phyloP scores from a whole-genome alignment of 2,797 vertebrate species.

The Lagorchestes hirsutus region DNA sequence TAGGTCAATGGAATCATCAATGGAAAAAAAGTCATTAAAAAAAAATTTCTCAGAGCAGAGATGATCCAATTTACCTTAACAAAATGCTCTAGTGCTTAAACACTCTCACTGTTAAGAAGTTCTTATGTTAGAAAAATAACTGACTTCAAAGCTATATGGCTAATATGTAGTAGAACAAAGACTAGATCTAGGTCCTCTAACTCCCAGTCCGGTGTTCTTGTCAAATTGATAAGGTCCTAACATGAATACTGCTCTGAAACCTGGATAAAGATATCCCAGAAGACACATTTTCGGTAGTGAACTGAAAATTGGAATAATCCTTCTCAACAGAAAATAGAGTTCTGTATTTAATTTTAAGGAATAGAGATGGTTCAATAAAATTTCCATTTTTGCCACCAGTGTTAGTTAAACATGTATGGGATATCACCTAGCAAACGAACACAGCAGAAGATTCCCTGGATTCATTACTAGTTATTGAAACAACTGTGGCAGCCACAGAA shows the following conservation, averaged over 20 bases:
- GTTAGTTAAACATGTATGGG: neutral
- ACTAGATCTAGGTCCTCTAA: neutral
- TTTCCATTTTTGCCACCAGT: neutral
- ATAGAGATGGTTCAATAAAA: neutral
- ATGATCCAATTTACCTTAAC: slow-evolving; percentile 34
- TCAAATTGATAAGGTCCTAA: slow-evolving; percentile 19
- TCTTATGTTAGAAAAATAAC: slow-evolving; percentile 14
- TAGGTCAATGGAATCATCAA: neutral
- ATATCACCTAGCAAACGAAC: neutral
- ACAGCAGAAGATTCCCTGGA: neutral
- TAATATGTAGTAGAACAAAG: neutral
- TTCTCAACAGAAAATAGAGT: slow-evolving; percentile 21
- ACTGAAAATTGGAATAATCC: slow-evolving; percentile 43
- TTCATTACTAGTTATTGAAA: neutral
- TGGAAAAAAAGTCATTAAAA: neutral
- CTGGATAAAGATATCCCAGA: slow-evolving; percentile 49
- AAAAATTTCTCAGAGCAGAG: slow-evolving; percentile 25
- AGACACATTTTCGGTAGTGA: slow-evolving; percentile 39
- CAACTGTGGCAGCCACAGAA: neutral
- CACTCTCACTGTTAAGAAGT: slow-evolving; percentile 32
- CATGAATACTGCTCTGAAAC: slow-evolving; percentile 34
- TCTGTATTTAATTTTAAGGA: slow-evolving; percentile 37
- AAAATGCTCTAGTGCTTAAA: slow-evolving; percentile 38
- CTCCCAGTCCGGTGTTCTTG: neutral
- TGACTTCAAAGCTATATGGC: neutral